Base-by-base conservation (phyloP, 2,113 vertebrate species). In the Eolophus roseicapilla region DNA sequence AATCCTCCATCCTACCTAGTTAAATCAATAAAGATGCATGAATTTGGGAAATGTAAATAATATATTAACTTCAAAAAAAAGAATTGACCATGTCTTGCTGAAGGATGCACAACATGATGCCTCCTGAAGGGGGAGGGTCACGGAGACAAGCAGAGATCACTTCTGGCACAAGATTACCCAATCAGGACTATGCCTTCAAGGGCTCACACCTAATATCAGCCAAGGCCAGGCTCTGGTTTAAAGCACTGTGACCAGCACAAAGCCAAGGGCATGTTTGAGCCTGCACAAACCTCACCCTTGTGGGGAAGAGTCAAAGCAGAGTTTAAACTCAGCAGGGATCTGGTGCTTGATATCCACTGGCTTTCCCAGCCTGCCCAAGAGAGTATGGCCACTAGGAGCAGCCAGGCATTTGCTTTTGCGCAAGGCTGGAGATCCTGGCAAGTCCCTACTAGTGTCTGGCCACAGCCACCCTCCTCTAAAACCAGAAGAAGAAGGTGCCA, bases 191-290 rank as follows among this genome's bases (percentile, higher is more conserved):
- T 52, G 50, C 14, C n/a, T 78, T 35, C 29, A 55, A 35, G 44
- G 7, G 29, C 6, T 87, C 63, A 49, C 73, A 74, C 12, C 6
- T 19, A 57, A 37, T 16, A 9, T 69, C 31, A 41, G 37, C 33
- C 8, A 10, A 93, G 35, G 14, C 12, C 41, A 60, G 47, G 21
- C 18, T 71, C 25, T 60, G 27, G 7, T 85, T 79, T 82, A 64
- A 78, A 90, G 15, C 33, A 31, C 15, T 0, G 0, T 8, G 9
- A n/a, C 31, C 6, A 67, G 18, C 19, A 31, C 1, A 6, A 73
- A 81, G 35, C 6, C 63, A 80, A 73, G 11, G 18, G 6, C n/a
- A 20, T n/a, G 49, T 74, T 49, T 55, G 63, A 63, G 4, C 9
- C 39, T 60, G 13, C 5, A 5, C 7, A 43, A 67, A 44, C 7